Evolutionary conservation across 2,888 invertebrate genomes (phyloP).

Genomic region (Metellina segmentata): DNA sequence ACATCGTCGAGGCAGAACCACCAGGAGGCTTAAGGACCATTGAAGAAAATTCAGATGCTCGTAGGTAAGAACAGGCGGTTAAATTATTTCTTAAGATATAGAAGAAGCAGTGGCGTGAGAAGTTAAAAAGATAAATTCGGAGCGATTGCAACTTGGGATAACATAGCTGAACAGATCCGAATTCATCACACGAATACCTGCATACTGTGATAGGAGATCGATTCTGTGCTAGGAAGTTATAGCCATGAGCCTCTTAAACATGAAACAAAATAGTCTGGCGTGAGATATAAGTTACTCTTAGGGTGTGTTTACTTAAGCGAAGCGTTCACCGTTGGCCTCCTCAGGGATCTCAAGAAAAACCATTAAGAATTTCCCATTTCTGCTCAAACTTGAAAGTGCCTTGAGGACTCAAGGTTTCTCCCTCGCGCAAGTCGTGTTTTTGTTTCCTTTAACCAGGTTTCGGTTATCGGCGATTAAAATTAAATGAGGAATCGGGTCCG

Average conservation of each 20-base stretch:
- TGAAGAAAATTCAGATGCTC: too few species aligned
- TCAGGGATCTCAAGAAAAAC: background rate
- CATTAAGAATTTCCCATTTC: background rate
- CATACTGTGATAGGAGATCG: too few species aligned
- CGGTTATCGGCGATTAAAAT: background rate
- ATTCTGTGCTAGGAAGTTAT: background rate
- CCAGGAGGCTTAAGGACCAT: too few species aligned
- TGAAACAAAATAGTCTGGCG: background rate
- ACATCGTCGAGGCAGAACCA: too few species aligned
- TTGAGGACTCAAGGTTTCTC: background rate
- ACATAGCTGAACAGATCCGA: too few species aligned
- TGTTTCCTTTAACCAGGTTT: slow-evolving; percentile 17
- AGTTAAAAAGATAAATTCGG: too few species aligned
- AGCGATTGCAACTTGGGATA: too few species aligned
- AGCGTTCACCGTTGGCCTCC: background rate
- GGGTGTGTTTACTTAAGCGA: slow-evolving; percentile 6
- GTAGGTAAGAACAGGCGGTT: too few species aligned
- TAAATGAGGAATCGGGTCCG: background rate
- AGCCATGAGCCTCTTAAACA: background rate
- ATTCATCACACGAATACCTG: too few species aligned
- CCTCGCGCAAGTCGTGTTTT: background rate
- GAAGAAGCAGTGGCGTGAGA: too few species aligned
- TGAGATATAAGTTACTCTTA: slow-evolving; percentile 15
- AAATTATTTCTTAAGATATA: too few species aligned
- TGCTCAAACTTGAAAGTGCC: background rate